Evolutionary conservation across 2,888 invertebrate genomes (phyloP), one percentile per base, ranked within the genome.

Genomic region (Neria commutata): DNA sequence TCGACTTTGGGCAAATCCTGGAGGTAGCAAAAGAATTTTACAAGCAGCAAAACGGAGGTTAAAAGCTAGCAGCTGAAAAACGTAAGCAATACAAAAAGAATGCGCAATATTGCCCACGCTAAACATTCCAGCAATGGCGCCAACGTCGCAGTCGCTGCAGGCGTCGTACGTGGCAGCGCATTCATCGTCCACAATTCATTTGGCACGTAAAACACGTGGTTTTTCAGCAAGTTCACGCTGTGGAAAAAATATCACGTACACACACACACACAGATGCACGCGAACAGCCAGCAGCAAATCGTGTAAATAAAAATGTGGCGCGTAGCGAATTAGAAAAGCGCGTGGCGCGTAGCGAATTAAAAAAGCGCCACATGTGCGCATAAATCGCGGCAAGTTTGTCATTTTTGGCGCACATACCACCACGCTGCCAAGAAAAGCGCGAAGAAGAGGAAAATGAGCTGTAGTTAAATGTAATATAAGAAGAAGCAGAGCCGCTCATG

Each of bases 161-260:
- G n/a, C n/a, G n/a, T n/a, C n/a, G n/a, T n/a, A n/a, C n/a, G n/a
- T n/a, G n/a, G n/a, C 24, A 17, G 21, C n/a, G n/a, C 55, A 54
- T 61, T 60, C 56, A 63, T 54, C 54, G 23, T 60, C 61, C 58
- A 63, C 63, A 65, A 40, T 56, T 61, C 54, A 65, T 56, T 51
- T 26, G 19, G 21, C 16, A 2, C 45, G 58, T 62, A 68, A 74
- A 75, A 69, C 75, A 75, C 75, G 75, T 75, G 75, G 74, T 76
- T 70, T 69, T 65, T 69, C n/a, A n/a, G n/a, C 68, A 68, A 71
- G 70, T 71, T 73, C 74, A 70, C 11, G 25, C 17, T 25, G 10
- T 1, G 26, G 25, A 14, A 3, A 48, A 14, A 47, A 47, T 6
- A 48, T 29, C 29, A 29, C 17, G n/a, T n/a, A n/a, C n/a, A n/a